Percentiles rank a stretch among this genome's conserved stretches.
These are phyloP conservation scores for Struthidea cinerea DNA, from an alignment of 2,113 vertebrate species.

Conservation along the genomic window DNA sequence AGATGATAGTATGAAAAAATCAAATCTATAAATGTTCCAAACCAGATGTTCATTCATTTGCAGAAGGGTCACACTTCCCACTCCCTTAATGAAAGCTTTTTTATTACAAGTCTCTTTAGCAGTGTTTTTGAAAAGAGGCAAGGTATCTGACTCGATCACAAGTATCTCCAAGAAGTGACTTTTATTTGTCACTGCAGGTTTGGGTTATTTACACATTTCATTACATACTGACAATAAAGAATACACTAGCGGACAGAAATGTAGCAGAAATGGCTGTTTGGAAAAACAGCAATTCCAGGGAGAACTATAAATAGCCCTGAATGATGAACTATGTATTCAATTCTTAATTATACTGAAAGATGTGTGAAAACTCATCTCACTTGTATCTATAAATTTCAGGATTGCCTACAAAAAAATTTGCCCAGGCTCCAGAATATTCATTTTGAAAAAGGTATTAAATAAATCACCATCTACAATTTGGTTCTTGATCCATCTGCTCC, in stretches of 20 bases:
- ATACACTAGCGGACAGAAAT: not conserved
- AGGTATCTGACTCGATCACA: not conserved
- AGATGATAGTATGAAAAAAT: not conserved
- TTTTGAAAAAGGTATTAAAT: not conserved
- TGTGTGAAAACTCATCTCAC: not conserved
- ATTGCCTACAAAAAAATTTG: not conserved
- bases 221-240: not conserved
- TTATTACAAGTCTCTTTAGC: not conserved
- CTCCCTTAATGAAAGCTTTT: not conserved
- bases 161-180: not conserved
- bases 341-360: not conserved
- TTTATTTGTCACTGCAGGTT: not conserved
- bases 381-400: not conserved
- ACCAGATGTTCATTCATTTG: not conserved
- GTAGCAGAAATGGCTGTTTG: not conserved
- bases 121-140: not conserved
- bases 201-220: not conserved
- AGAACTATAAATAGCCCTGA: not conserved
- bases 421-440: not conserved
- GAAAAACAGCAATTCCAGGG: not conserved
- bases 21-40: not conserved
- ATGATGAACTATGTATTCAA: not conserved
- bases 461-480: not conserved
- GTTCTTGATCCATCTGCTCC: not conserved
- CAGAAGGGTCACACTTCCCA: not conserved